phyloP scores from a whole-genome alignment of 2,888 invertebrate genomes.

The Heliconius charithonia region DNA sequence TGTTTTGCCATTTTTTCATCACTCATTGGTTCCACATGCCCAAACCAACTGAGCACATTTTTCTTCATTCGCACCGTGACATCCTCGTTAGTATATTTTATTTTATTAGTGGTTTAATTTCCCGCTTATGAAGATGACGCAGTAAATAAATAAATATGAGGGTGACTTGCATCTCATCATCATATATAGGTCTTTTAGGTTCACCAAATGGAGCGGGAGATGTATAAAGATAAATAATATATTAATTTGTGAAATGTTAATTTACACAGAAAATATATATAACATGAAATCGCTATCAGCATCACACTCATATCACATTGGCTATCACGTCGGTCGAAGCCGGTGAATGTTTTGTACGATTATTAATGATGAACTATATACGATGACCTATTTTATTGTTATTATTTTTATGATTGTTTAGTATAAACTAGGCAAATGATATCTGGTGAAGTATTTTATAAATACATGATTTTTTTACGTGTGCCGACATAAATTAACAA shows the following conservation, averaged over 20 bases:
- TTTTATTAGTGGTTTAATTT: no score
- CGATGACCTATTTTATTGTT: neutral
- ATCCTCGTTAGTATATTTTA: no score
- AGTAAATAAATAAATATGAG: no score
- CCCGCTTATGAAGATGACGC: no score
- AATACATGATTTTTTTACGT: no score
- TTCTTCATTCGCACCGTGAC: no score
- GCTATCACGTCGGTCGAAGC: neutral
- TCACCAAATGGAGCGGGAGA: neutral
- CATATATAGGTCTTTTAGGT: neutral
- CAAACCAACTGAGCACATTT: no score
- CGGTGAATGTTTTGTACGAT: neutral
- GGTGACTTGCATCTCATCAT: no score
- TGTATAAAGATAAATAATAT: neutral
- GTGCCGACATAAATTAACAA: no score
- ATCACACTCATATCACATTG: conserved; percentile 7
- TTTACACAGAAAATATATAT: neutral
- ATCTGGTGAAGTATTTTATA: no score
- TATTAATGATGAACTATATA: neutral
- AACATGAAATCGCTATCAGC: neutral
- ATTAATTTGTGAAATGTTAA: neutral
- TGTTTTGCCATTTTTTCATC: no score
- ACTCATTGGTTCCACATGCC: no score
- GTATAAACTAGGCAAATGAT: neutral
- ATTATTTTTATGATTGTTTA: neutral